Conservation (phyloP, 1,140 invertebrate genomes). For the Dendrolimus kikuchii region DNA sequence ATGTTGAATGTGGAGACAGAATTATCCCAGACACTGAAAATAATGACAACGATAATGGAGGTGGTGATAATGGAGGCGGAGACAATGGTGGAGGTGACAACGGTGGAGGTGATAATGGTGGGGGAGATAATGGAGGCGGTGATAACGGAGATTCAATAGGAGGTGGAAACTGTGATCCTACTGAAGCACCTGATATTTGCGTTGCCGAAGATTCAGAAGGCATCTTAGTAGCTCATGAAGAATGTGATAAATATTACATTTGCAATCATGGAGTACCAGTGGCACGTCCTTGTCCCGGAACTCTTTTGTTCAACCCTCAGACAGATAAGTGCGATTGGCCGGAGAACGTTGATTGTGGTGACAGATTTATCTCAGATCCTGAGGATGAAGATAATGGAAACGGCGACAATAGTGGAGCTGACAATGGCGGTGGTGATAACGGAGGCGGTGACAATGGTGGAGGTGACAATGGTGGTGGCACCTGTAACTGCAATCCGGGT, state of each 20-base stretch:
- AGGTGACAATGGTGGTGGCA: not conserved
- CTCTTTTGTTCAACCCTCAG: constrained; percentile 24
- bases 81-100: constrained; percentile 3
- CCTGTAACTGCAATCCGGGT: too few relatives aligned
- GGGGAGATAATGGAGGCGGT: constrained; percentile 4
- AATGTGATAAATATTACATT: too few relatives aligned
- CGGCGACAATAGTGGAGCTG: not conserved
- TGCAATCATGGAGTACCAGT: too few relatives aligned
- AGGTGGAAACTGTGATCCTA: constrained; percentile 20
- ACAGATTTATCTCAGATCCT: constrained; percentile 1
- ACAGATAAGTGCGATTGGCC: too few relatives aligned
- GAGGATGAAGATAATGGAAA: constrained; percentile 9
- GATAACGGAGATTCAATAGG: not conserved
- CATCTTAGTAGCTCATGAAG: too few relatives aligned
- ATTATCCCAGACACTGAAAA: constrained; percentile 13
- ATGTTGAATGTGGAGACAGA: constrained; percentile 57
- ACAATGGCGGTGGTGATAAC: not conserved
- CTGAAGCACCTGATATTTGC: constrained; percentile 21
- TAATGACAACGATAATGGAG: constrained; percentile 5
- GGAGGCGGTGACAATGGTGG: not conserved
- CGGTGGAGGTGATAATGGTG: constrained; percentile 2
- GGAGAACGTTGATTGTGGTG: too few relatives aligned
- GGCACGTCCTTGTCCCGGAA: not conserved
- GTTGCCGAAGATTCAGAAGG: not conserved
- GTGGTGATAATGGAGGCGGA: not conserved